phyloP scores from a whole-genome alignment of 2,888 invertebrate genomes.

The Graphium colonna region DNA sequence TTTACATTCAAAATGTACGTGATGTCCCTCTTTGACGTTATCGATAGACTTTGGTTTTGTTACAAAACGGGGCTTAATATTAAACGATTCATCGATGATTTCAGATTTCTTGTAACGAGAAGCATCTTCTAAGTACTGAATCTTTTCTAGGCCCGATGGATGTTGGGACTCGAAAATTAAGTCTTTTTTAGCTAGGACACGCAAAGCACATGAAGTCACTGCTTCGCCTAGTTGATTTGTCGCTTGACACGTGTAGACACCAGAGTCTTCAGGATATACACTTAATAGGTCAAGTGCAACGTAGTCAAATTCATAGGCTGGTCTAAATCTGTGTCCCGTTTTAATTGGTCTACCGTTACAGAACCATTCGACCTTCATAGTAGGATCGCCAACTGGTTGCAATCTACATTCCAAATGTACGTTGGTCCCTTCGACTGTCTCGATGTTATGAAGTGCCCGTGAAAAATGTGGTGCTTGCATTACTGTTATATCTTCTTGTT shows the following conservation, averaged over 20 bases:
- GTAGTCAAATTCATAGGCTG: conserved; percentile 98
- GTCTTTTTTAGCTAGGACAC: conserved; percentile 93
- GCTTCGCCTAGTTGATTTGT: conserved; percentile 97
- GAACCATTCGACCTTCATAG: conserved; percentile 97
- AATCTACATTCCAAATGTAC: conserved; percentile 95
- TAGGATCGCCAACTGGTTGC: conserved; percentile 94
- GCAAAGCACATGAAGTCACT: conserved; percentile 93
- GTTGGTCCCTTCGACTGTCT: conserved; percentile 94
- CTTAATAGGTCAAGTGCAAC: conserved; percentile 97
- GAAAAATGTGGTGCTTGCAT: conserved; percentile 94
- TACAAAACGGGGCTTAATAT: conserved; percentile 90
- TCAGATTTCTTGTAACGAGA: conserved; percentile 91
- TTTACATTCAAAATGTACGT: conserved; percentile 98
- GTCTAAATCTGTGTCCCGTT: conserved; percentile 96
- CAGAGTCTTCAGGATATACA: conserved; percentile 98
- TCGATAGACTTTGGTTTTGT: conserved; percentile 93
- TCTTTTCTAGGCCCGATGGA: conserved; percentile 94
- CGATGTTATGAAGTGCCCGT: conserved; percentile 91
- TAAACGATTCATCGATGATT: conserved; percentile 90
- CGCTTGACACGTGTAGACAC: conserved; percentile 97
- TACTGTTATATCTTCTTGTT: conserved; percentile 89
- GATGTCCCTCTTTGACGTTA: conserved; percentile 92
- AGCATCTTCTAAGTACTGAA: conserved; percentile 93
- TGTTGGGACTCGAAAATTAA: conserved; percentile 93
- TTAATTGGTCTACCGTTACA: conserved; percentile 96